Evolutionary conservation across 2,797 vertebrate genomes (phyloP).

Genomic region (Vultur gryphus): DNA sequence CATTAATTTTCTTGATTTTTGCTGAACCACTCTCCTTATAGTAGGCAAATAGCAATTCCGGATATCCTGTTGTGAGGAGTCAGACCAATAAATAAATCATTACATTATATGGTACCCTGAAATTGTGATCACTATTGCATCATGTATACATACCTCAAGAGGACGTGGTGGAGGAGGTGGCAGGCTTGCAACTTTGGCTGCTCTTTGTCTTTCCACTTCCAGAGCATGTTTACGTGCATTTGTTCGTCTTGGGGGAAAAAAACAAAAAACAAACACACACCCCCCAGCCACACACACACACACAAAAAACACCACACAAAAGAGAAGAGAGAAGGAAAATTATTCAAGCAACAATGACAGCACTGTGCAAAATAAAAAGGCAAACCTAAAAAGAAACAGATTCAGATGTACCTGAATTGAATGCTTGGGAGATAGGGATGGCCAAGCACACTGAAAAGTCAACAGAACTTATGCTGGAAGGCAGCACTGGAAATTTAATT

Average conservation of each 20-base stretch:
- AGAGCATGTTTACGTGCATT: constrained; percentile 84
- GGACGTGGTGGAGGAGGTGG: constrained; percentile 79
- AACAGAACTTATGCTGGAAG: not conserved
- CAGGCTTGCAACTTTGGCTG: constrained; percentile 84
- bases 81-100: not conserved
- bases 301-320: not conserved
- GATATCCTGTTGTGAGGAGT: not conserved
- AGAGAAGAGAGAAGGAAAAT: not conserved
- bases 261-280: not conserved
- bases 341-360: not conserved
- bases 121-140: not conserved
- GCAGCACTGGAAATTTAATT: not conserved
- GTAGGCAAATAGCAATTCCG: not conserved
- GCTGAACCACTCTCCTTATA: not conserved
- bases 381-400: not conserved
- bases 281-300: not conserved
- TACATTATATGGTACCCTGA: not conserved
- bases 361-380: not conserved
- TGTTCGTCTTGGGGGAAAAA: constrained; percentile 64
- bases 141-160: constrained; percentile 75
- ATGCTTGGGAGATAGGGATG: not conserved
- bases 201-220: constrained; percentile 84
- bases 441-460: not conserved
- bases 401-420: not conserved
- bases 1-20: not conserved